A percentile compares a stretch with the other conserved stretches of the same genome.
Conservation (phyloP, 2,113 vertebrate species). For the Anoplopoma fimbria region DNA sequence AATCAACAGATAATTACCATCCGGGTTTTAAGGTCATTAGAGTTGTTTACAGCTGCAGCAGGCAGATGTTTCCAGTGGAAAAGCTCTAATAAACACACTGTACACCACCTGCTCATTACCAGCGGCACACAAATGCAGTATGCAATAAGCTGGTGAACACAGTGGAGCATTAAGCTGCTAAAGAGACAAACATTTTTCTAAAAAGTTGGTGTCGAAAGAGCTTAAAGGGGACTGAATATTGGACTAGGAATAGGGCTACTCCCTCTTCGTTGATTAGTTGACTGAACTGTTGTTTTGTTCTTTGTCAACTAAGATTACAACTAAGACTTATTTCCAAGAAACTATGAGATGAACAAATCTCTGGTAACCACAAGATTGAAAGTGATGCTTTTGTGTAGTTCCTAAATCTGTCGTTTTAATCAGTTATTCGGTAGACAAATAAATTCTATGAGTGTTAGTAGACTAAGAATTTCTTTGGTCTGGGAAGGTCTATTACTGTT, state of each 20-base stretch:
- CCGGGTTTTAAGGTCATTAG: background rate
- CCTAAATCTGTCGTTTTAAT: background rate
- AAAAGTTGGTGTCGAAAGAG: background rate
- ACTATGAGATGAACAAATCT: background rate
- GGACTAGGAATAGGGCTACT: background rate
- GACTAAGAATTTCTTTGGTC: background rate
- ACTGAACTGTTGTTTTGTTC: background rate
- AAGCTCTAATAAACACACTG: conserved; percentile 11
- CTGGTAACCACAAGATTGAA: background rate
- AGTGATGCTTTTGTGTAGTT: background rate
- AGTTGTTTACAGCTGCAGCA: background rate
- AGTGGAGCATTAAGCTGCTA: background rate
- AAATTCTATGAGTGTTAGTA: background rate
- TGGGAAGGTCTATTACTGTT: background rate
- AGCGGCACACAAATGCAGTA: background rate
- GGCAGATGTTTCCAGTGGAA: conserved; percentile 29
- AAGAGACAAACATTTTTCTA: background rate
- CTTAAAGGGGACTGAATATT: background rate
- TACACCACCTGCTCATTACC: background rate
- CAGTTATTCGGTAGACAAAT: background rate
- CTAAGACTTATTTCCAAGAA: background rate
- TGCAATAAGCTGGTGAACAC: background rate
- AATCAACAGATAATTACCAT: background rate
- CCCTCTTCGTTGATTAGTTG: background rate
- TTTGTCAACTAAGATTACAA: no score